Evolutionary conservation across 2,888 invertebrate species (phyloP).

Genomic region (Clistopyga incitator): DNA sequence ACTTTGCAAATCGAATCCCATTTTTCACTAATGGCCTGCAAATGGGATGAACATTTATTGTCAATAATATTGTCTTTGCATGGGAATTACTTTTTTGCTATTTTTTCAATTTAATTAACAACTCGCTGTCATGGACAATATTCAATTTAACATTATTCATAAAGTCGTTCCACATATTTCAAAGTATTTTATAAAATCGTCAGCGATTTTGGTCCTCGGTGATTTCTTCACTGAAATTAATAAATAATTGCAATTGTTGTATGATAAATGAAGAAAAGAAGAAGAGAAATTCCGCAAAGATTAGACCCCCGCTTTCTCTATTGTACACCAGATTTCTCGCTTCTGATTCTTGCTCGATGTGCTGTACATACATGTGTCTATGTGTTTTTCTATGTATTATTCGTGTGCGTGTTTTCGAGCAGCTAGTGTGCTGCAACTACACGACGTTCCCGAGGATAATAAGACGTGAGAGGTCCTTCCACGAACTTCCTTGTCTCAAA

Average conservation of each 20-base stretch:
- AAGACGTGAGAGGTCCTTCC: constrained; percentile 91
- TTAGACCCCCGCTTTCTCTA: constrained; percentile 14
- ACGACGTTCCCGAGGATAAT: constrained; percentile 89
- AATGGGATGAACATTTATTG: neutral
- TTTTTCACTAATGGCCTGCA: neutral
- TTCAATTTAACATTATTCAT: too few relatives aligned
- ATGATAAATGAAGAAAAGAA: neutral
- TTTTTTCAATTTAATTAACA: too few relatives aligned
- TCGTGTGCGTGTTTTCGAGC: constrained; percentile 74
- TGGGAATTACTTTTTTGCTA: too few relatives aligned
- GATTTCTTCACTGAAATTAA: neutral
- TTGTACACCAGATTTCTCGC: constrained; percentile 28
- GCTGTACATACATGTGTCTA: neutral
- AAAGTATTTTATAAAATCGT: neutral
- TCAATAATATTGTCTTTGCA: too few relatives aligned
- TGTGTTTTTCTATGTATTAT: constrained; percentile 52
- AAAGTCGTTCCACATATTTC: neutral
- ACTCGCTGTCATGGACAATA: too few relatives aligned
- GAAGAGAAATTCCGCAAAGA: neutral
- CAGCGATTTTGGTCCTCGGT: neutral
- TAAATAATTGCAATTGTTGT: neutral
- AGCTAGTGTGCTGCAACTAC: constrained; percentile 90
- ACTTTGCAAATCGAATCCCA: neutral
- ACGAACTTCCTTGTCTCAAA: constrained; percentile 91
- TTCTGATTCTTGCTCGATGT: constrained; percentile 31